Evolutionary conservation across 2,888 invertebrate species (phyloP), one percentile per base, ranked within the genome.

Genomic region (Amblyjoppa fuscipennis): DNA sequence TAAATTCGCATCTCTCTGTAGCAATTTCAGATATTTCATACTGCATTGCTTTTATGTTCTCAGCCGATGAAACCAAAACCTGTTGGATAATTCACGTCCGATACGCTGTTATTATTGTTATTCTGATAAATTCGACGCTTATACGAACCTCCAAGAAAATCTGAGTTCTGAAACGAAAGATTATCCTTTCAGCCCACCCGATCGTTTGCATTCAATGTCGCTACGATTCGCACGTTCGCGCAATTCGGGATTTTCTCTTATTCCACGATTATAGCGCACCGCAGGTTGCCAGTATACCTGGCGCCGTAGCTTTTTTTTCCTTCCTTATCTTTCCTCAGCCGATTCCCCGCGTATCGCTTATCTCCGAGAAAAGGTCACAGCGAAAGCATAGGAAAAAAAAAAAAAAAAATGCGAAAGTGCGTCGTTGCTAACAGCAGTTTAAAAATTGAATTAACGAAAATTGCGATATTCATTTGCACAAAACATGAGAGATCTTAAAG

Each of bases 401-500:
- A 16, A 16, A 11, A 4, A 49, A 16, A 49, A 16, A 51, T 49
- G 28, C n/a, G 9, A 38, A 13, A 59, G 20, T 56, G 53, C 13
- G 41, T 53, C n/a, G 34, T 59, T 5, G 61, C n/a, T 41, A 25
- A 83, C 61, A 69, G 28, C 74, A 20, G 16, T 20, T n/a, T 53
- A 16, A 70, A 6, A 51, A 34, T 34, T 34, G 34, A 34, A 34
- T 34, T 4, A 4, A 5, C 41, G 41, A 11, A 9, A 74, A 83
- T 75, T 61, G 25, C 61, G 41, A 70, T 2, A 71, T 61, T 61
- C 34, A 61, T 73, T 74, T 56, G 69, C 38, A 71, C 64, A 56
- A 71, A 76, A 76, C 45, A 53, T 70, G n/a, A 34, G 51, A 61
- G 74, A 41, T 83, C 64, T 83, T 64, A 74, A 68, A 41, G 49